phyloP scores from a whole-genome alignment of 2,888 invertebrate species.

The Drosophila atripex region DNA sequence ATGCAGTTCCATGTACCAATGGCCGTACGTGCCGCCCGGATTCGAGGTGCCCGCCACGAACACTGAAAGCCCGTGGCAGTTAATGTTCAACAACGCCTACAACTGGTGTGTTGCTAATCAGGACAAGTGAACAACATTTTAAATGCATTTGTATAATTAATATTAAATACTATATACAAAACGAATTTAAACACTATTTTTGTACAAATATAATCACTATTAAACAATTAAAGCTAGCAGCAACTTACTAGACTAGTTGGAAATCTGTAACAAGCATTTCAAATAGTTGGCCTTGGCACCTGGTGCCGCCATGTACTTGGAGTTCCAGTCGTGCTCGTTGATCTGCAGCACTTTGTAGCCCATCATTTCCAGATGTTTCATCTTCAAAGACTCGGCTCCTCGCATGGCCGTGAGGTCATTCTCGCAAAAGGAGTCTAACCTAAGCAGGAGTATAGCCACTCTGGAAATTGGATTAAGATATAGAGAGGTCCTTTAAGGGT shows the following conservation, averaged over 20 bases:
- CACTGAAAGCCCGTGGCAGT: conserved; percentile 93
- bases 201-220: background rate
- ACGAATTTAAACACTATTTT: conserved; percentile 1
- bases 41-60: conserved; percentile 82
- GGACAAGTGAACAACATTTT: conserved; percentile 2
- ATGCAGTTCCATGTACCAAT: conserved; percentile 95
- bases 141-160: background rate
- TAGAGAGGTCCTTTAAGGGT: background rate
- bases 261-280: conserved; percentile 81
- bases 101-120: conserved; percentile 85
- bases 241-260: conserved; percentile 21
- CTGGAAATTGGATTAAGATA: conserved; percentile 34
- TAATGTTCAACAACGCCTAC: conserved; percentile 95
- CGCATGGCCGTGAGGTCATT: conserved; percentile 85
- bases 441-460: conserved; percentile 83
- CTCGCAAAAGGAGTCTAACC: conserved; percentile 83
- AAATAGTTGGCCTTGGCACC: conserved; percentile 84
- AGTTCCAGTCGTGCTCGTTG: conserved; percentile 85
- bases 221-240: background rate
- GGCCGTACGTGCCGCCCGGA: conserved; percentile 88
- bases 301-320: conserved; percentile 85
- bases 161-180: conserved; percentile 5
- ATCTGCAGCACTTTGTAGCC: conserved; percentile 86
- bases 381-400: conserved; percentile 85
- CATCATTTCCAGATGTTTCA: conserved; percentile 87